Base-by-base conservation (phyloP, 2,797 vertebrate species). In the Chelon auratus region DNA sequence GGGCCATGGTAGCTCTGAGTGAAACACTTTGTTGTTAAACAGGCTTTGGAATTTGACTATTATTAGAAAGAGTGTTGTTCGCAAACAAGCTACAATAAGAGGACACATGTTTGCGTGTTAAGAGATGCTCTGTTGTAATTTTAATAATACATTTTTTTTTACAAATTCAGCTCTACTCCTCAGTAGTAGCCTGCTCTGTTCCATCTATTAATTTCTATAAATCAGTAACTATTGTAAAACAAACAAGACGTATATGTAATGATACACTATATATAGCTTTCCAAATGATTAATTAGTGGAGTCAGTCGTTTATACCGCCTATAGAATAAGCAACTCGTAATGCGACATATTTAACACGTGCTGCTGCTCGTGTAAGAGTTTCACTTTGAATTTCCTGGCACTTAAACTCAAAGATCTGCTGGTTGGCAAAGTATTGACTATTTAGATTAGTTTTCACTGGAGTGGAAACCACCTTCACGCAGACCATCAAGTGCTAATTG, bases 401-500 rank as follows among this genome's bases (percentile, higher is more conserved):
- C 60, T 84, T 65, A 51, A 83, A 77, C 57, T 66, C 62, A 71
- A 76, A 82, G 77, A 71, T 81, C 57, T 84, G 78, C 66, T 72
- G 62, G 42, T 67, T 85, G 76, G 80, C 40, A 54, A 72, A 52
- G 42, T 83, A 82, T 79, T 83, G 80, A 83, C 75, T 89, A 71
- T 89, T 92, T 90, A 87, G 75, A 84, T 87, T 76, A 87, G 81
- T 83, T 82, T 80, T 86, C 85, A 89, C 84, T 90, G 85, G 65
- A 85, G 81, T 79, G 85, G 83, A 93, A 92, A 89, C 79, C 75
- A 75, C 83, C 82, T 89, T 91, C 91, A 90, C 43, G 65, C 87
- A 94, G 93, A 94, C 94, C 94, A 94, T 94, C 94, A 95, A 93
- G 89, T 91, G 85, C 82, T 91, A 94, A 94, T 94, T 90, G 91